A percentile compares a stretch with the other conserved stretches of the same genome.
Evolutionary conservation across 2,888 invertebrate species (phyloP).

Genomic region (Tipula vernalis): DNA sequence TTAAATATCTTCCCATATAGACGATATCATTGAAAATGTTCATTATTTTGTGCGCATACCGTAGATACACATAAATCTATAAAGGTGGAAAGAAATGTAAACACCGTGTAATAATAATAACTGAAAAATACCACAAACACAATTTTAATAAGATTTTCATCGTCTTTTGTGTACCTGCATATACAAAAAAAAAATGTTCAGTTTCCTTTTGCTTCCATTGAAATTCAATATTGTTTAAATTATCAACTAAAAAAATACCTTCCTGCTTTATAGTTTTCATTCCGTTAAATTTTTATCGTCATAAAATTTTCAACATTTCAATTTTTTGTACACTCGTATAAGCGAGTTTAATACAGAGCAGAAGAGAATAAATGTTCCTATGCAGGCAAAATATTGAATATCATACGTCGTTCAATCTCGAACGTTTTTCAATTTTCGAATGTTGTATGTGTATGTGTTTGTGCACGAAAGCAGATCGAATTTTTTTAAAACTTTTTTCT

Average conservation of each 20-base stretch:
- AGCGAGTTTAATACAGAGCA: not conserved
- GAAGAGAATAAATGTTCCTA: not conserved
- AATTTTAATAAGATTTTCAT: not conserved
- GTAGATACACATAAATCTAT: not conserved
- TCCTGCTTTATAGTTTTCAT: not conserved
- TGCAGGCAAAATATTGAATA: not conserved
- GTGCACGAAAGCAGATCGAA: not conserved
- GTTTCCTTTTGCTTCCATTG: not conserved
- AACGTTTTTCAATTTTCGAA: not conserved
- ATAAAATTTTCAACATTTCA: not conserved
- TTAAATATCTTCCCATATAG: not conserved
- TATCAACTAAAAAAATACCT: not conserved
- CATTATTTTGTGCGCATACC: no score
- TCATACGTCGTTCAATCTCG: not conserved
- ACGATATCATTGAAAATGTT: not conserved
- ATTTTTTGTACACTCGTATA: not conserved
- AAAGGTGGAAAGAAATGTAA: not conserved
- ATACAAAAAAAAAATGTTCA: not conserved
- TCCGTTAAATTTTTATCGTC: not conserved
- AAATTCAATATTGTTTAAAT: not conserved
- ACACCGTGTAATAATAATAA: not conserved
- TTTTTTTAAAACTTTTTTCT: not conserved
- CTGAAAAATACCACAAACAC: not conserved
- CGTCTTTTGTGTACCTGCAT: not conserved
- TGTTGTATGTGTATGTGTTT: not conserved